A percentile compares a stretch with the other conserved stretches of the same genome.
Evolutionary conservation across 2,113 vertebrate species (phyloP).

Genomic region (Cygnus atratus): DNA sequence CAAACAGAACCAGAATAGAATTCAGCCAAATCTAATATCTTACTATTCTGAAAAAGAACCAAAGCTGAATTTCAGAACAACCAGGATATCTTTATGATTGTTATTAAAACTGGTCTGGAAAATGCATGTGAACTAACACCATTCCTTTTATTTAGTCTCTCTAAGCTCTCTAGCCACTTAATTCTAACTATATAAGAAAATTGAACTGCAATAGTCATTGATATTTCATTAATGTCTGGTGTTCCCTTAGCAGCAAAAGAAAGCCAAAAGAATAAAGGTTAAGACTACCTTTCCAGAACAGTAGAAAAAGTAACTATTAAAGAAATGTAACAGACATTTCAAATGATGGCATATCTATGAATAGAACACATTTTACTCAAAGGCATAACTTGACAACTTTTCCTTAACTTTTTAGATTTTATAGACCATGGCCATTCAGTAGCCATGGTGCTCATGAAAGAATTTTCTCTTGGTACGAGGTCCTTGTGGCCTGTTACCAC

Average conservation of each 20-base stretch:
- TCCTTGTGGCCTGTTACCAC: background rate
- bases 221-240: slow-evolving; percentile 67
- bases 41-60: background rate
- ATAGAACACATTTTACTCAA: background rate
- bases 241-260: slow-evolving; percentile 39
- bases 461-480: background rate
- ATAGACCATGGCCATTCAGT: background rate
- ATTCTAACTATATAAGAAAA: slow-evolving; percentile 71
- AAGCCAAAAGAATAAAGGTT: slow-evolving; percentile 11
- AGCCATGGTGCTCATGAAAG: background rate
- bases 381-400: background rate
- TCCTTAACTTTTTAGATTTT: background rate
- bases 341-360: background rate
- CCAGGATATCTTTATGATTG: background rate
- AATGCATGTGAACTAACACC: slow-evolving; percentile 54
- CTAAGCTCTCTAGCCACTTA: slow-evolving; percentile 63
- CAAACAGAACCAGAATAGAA: slow-evolving; percentile 28
- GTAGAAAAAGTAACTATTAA: background rate
- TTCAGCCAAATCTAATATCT: background rate
- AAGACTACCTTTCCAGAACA: background rate
- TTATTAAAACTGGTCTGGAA: slow-evolving; percentile 64
- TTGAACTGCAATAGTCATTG: slow-evolving; percentile 61
- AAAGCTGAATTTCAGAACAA: slow-evolving; percentile 27
- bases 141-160: slow-evolving; percentile 62
- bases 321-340: background rate